Base-by-base conservation (phyloP, 2,797 vertebrate species). In the Sebastolobus alascanus region DNA sequence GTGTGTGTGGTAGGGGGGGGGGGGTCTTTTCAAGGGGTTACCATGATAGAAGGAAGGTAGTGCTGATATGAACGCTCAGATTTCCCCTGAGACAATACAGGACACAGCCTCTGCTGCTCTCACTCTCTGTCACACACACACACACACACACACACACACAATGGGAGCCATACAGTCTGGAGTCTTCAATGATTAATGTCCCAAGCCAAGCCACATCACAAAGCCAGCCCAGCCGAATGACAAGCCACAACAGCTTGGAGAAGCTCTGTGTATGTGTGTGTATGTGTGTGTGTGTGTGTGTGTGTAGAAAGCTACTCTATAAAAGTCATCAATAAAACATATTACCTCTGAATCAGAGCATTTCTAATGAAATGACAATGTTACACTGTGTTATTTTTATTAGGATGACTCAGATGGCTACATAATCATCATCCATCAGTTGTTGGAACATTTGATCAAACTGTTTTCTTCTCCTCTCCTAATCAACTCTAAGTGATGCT, bases 141-240 rank as follows among this genome's bases (percentile, higher is more conserved):
- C 77, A 75, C 50, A 69, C 55, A 61, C 73, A 73, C 63, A 59
- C 58, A 64, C 77, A 78, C 68, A 81, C 40, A 76, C 75, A 92
- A 67, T 65, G 54, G 81, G 29, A 85, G 64, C 84, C 85, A 80
- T 90, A 83, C 68, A 89, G 87, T 89, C 83, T 86, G 60, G 79
- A 81, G 82, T 92, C 91, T 89, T 95, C 84, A 94, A 94, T 94
- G 92, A 95, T 95, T 94, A 94, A 94, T 95, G 90, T 91, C 90
- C 91, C 92, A 95, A 95, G 93, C 94, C 93, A 93, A 94, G 93
- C 89, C 84, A 74, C 87, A 92, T 92, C 89, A 92, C 92, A 93
- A 90, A 89, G 86, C 84, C 81, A 83, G 55, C 84, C 74, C 69
- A 79, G 85, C 84, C 77, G 71, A 90, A 82, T 93, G 87, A 92